Percentiles rank a stretch among this genome's conserved stretches.
Conservation (phyloP, 2,888 invertebrate species). For the Andrena bucephala region DNA sequence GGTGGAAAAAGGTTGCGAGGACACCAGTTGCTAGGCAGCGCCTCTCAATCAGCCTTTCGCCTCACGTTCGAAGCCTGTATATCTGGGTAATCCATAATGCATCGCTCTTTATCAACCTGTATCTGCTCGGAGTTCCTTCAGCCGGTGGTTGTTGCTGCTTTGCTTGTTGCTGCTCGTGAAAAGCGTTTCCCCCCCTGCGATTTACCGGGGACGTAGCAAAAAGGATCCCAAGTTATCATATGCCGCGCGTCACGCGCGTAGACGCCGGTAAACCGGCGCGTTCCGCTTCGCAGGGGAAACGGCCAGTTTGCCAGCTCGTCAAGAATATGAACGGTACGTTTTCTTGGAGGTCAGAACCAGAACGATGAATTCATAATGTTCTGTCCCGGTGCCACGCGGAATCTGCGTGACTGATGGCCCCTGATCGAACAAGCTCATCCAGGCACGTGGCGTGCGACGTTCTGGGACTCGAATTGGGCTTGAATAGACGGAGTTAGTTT, state of each 20-base stretch:
- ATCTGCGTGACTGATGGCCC: background rate
- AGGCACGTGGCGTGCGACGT: background rate
- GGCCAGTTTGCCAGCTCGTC: constrained; percentile 15
- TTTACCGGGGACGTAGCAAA: background rate
- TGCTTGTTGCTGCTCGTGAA: constrained; percentile 50
- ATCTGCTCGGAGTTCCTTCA: constrained; percentile 44
- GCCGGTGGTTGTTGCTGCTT: constrained; percentile 38
- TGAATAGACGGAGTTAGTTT: too few relatives aligned
- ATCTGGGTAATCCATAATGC: constrained; percentile 75
- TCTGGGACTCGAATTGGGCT: too few relatives aligned
- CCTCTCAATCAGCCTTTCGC: constrained; percentile 79
- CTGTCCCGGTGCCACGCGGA: background rate
- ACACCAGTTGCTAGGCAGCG: constrained; percentile 84
- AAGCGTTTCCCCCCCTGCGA: constrained; percentile 1
- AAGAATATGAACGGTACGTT: constrained; percentile 27
- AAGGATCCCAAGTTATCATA: background rate
- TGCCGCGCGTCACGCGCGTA: background rate
- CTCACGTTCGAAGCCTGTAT: constrained; percentile 72
- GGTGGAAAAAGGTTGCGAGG: constrained; percentile 75
- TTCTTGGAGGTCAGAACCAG: constrained; percentile 15
- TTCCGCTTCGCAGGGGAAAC: constrained; percentile 9
- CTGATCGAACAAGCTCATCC: background rate
- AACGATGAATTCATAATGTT: constrained; percentile 9
- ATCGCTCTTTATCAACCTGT: constrained; percentile 73
- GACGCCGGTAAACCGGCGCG: background rate